Base-by-base conservation (phyloP, 2,797 vertebrate genomes). In the Gymnothorax reevesii region DNA sequence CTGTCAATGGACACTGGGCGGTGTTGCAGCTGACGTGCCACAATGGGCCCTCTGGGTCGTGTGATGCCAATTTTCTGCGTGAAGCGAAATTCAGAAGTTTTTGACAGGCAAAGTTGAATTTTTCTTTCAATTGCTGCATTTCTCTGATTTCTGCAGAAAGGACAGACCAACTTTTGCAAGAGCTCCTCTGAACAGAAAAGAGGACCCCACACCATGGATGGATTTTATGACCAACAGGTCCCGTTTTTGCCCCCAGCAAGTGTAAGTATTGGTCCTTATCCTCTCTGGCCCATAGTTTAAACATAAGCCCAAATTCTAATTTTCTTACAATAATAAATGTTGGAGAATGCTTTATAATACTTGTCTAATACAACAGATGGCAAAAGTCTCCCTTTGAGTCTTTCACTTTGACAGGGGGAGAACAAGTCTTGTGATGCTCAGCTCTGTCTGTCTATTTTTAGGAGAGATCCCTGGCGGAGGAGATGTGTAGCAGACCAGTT, bases 211-310 rank as follows among this genome's bases (percentile, higher is more conserved):
- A 91, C 91, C 92, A 98, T 99, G 98, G 97, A 98, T 54, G 96
- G 96, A 87, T 98, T 98, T 96, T 98, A 98, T 82, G 98, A 99
- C 91, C 97, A 98, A 94, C 97, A 98, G 94, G 98, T 99, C 90
- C 98, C 98, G 84, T 98, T 97, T 88, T 90, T 97, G 95, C 94
- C 94, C 57, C 95, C 97, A 0, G 90, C 91, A 69, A 96, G 92
- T 89, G 97, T 98, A 94, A 97, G 98, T 97, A 85, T 86, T 8
- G 52, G 77, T 12, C 20, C 49, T 52, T 3, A 9, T 80, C 17
- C n/a, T 55, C 49, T 15, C 8, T 33, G 5, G 6, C 33, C 4
- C 75, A 13, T 42, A 69, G 66, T 69, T 8, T 66, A 66, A 15
- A 10, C 25, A n/a, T 69, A n/a, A 75, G 71, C 42, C 25, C 15